Base-by-base conservation (phyloP, 2,113 vertebrate species). In the Lamprologus callipterus region DNA sequence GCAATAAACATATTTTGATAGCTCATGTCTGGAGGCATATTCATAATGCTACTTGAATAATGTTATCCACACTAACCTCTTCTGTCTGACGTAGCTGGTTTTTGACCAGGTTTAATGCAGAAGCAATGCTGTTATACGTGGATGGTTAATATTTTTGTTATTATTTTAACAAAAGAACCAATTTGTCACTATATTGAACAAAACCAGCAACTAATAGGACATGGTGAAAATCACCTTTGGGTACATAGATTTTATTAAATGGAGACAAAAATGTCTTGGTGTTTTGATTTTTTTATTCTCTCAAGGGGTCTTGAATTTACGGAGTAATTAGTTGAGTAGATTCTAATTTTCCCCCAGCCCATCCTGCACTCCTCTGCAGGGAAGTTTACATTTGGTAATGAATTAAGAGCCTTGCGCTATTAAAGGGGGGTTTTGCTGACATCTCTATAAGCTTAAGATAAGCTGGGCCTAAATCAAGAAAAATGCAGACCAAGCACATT, bases 311-410 rank as follows among this genome's bases (percentile, higher is more conserved):
- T 86, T 91, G 88, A 91, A 90, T 94, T 93, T 91, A 92, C 93
- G 84, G 82, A 94, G 94, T 93, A 94, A 96, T 96, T 95, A 96
- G 94, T 94, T 91, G 93, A 94, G 95, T 95, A 94, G 92, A 95
- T 90, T 91, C 85, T 87, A 91, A 95, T 95, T 92, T 89, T 84
- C 80, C 91, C 80, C 23, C 73, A 84, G 86, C 85, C 91, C 89
- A 84, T 91, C 90, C 86, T 55, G 86, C 87, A 84, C 85, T 91
- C 54, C 83, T 94, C 91, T 90, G 86, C 94, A 86, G 94, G 84
- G 89, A 93, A 93, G 87, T 95, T 95, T 94, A 93, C 92, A 95
- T 95, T 95, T 90, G 86, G 93, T 95, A 95, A 95, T 96, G 95
- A 96, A 95, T 95, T 93, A 94, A 93, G 92, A 95, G 93, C 88